Evolutionary conservation across 2,113 vertebrate species (phyloP), one percentile per base, ranked within the genome.

Genomic region (Tamias sibiricus): DNA sequence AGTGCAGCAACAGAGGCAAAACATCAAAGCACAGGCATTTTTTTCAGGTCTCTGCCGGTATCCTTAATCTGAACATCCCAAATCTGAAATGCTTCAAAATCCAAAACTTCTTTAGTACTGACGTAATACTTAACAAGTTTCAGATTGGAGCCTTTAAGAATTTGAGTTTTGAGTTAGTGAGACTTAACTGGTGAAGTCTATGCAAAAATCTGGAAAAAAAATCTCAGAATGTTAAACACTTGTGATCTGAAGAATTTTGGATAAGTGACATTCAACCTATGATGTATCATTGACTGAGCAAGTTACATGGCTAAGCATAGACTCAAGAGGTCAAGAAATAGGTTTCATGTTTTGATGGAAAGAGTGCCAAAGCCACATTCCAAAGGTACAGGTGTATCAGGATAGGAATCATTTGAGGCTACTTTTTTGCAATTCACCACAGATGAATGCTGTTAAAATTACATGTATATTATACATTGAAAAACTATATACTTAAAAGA

Each of bases 401-500:
- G 40, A 47, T 92, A 64, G 40, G 42, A 81, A 62, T 84, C 40
- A 69, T 93, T 47, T 85, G 77, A 76, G 72, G 40, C 17, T 35
- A 40, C 32, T 82, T 86, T 86, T 87, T 85, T 94, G n/a, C 0
- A 37, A 59, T 64, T 83, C 14, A 57, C 49, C 44, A 49, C 24
- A 91, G 69, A 6, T 62, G 54, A 83, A 91, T 91, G 75, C 26
- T 64, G 30, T 83, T 84, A 80, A 93, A 91, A 69, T 88, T n/a
- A 90, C 1, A 49, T 40, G 40, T n/a, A 12, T n/a, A 12, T 62
- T 52, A 44, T 8, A 28, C 28, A 77, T 30, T 79, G 24, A 68
- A 96, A 95, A 66, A 76, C n/a, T 22, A 85, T 42, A 75, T 16
- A 88, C 12, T 64, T 28, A 52, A 95, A 93, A 93, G 11, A 49